Percentiles rank a stretch among this genome's conserved stretches.
These are phyloP conservation scores for Apoderus coryli DNA, from an alignment of 2,888 invertebrate species.

Conservation along the genomic window DNA sequence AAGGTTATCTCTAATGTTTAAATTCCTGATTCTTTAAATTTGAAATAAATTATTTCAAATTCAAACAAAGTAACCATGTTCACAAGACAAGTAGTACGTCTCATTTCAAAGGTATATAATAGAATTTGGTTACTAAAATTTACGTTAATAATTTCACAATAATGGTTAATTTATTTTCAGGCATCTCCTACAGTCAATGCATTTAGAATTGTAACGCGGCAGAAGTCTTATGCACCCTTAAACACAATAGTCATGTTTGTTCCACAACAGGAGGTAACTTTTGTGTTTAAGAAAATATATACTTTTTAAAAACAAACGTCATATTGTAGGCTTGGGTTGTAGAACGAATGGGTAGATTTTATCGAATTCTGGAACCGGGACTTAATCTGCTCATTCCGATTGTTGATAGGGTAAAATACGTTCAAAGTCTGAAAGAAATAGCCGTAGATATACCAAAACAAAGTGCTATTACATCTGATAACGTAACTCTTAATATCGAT, in stretches of 20 bases:
- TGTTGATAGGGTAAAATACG: conserved; percentile 87
- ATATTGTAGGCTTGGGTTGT: conserved; percentile 80
- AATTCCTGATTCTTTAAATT: too few relatives aligned
- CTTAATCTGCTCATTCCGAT: conserved; percentile 84
- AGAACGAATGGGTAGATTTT: conserved; percentile 96
- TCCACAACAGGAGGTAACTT: conserved; percentile 88
- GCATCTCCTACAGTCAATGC: too few relatives aligned
- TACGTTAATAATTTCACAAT: too few relatives aligned
- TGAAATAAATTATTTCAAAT: too few relatives aligned
- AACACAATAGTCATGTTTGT: conserved; percentile 96
- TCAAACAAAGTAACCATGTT: too few relatives aligned
- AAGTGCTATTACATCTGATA: conserved; percentile 94
- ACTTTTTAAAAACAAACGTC: conserved; percentile 4
- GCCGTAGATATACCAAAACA: conserved; percentile 99
- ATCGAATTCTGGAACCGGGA: conserved; percentile 86
- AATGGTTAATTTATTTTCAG: too few relatives aligned
- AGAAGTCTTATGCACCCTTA: conserved; percentile 48
- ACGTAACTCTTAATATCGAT: conserved; percentile 92
- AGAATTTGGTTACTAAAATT: too few relatives aligned
- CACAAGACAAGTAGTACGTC: too few relatives aligned
- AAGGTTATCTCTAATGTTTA: too few relatives aligned
- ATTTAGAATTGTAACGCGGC: too few relatives aligned
- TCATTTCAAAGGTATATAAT: too few relatives aligned
- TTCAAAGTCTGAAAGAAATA: conserved; percentile 97
- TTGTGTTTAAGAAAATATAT: conserved; percentile 6